phyloP scores from a whole-genome alignment of 2,113 vertebrate genomes.

The Telmatochromis sp. region DNA sequence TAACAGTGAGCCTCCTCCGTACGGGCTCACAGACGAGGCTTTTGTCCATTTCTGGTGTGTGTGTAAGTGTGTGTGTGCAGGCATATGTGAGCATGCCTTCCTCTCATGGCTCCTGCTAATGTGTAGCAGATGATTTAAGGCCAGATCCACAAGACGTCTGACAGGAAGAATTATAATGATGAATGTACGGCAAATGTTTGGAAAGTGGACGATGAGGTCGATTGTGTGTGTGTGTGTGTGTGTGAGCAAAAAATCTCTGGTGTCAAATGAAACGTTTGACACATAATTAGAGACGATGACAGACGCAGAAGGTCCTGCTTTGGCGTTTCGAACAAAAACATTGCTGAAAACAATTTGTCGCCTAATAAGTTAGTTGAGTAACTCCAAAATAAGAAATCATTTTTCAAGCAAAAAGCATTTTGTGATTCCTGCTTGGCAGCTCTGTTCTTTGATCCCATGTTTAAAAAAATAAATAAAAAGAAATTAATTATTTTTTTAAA shows the following conservation, averaged over 20 bases:
- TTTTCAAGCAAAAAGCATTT: neutral
- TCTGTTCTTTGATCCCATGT: neutral
- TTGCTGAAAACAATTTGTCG: neutral
- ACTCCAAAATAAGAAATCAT: neutral
- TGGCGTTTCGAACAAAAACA: neutral
- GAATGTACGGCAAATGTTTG: slow-evolving; percentile 47
- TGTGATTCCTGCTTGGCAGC: neutral
- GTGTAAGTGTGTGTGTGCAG: neutral
- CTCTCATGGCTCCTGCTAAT: slow-evolving; percentile 54
- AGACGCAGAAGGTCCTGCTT: neutral
- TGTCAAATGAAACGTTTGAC: neutral
- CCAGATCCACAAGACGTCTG: slow-evolving; percentile 35
- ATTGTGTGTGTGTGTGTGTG: neutral
- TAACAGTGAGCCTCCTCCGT: slow-evolving; percentile 50
- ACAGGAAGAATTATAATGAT: slow-evolving; percentile 46
- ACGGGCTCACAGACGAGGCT: slow-evolving; percentile 41
- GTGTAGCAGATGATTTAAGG: slow-evolving; percentile 65
- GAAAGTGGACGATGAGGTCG: neutral
- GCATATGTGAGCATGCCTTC: slow-evolving; percentile 1
- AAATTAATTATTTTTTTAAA: neutral
- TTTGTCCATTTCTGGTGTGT: slow-evolving; percentile 37
- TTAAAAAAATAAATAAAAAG: neutral
- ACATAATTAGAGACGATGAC: neutral
- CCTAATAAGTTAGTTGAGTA: neutral
- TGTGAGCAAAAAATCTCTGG: neutral